phyloP scores from a whole-genome alignment of 2,888 invertebrate species.

The Ophonus ardosiacus region DNA sequence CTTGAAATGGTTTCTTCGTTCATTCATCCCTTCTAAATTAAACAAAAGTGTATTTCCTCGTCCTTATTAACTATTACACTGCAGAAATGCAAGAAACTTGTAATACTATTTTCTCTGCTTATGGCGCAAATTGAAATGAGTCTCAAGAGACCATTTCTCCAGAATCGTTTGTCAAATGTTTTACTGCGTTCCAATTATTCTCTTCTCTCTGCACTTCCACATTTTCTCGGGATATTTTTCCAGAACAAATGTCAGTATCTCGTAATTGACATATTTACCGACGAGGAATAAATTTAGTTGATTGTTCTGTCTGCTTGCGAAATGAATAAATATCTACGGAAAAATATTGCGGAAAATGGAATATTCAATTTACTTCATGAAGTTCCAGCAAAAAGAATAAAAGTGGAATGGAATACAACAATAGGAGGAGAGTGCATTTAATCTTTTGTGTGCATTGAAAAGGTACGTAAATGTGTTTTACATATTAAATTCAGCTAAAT shows the following conservation, averaged over 20 bases:
- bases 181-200: conserved; percentile 29
- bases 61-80: neutral
- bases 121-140: conserved; percentile 9
- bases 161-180: conserved; percentile 37
- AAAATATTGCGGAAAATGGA: conserved; percentile 13
- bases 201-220: neutral
- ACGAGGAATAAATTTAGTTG: conserved; percentile 29
- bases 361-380: conserved; percentile 12
- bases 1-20: neutral
- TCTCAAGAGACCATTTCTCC: neutral
- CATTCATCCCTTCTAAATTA: neutral
- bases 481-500: conserved; percentile 11
- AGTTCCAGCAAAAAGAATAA: neutral
- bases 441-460: neutral
- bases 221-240: conserved; percentile 26
- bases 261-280: conserved; percentile 36
- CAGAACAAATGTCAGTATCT: conserved; percentile 10
- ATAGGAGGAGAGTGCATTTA: neutral
- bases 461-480: neutral
- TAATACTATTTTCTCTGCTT: neutral
- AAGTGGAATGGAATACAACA: neutral
- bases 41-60: neutral
- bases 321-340: conserved; percentile 17
- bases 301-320: conserved; percentile 23
- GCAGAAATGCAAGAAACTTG: neutral